Evolutionary conservation across 2,888 invertebrate species (phyloP), one percentile per base, ranked within the genome.

Genomic region (Cinara cedri): DNA sequence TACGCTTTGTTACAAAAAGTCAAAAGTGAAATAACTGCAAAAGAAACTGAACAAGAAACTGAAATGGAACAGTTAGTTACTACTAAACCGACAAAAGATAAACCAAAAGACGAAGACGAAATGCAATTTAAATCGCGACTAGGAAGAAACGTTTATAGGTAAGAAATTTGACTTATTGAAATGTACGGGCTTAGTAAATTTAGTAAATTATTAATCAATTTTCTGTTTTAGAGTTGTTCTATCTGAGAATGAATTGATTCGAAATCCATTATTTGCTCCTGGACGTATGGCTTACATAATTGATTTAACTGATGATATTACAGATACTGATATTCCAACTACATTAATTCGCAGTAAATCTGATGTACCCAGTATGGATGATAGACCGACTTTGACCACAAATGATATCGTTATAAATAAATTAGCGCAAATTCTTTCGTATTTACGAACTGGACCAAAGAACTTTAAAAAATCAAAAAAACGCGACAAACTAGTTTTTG

Each of bases 231-330:
- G 81, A 49, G 74, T 65, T 11, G 81, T 71, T 24, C 51, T 82
- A 83, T 86, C 16, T 83, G 85, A 82, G 63, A 81, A 82, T 51
- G 82, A 83, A 46, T 89, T 94, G 51, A 90, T 91, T 57, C 89
- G 94, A 78, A 96, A 96, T 85, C 98, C 98, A 84, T 86, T 97
- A 81, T 99, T 98, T 87, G 91, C 93, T 1, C 94, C 97, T 0
- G 96, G 97, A 0, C 90, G 99, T 60, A 99, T 98, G 98, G 99
- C 99, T 0, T 99, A 99, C 85, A 93, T 98, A 0, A 96, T 98
- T 54, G 98, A 99, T 84, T 87, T 99, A 83, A 96, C 96, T 74
- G 94, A 94, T 82, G 96, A 95, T 83, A 89, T 88, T 83, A 88
- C 91, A 1, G 95, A 96, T 83, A 90, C 91, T 81, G 99, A 99